phyloP scores from a whole-genome alignment of 2,888 invertebrate genomes.

The Athalia rosae region DNA sequence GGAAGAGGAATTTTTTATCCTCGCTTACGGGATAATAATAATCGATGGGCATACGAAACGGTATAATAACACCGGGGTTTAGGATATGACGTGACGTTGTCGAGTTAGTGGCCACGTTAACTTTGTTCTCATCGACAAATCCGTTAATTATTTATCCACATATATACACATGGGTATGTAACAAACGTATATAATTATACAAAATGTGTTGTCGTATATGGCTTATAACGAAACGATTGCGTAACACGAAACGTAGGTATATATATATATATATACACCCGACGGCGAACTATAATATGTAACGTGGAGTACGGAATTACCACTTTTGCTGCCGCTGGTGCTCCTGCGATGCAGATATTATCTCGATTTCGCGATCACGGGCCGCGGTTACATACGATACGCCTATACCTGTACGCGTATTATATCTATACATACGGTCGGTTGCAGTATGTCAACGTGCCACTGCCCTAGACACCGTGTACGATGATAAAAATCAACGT shows the following conservation, averaged over 20 bases:
- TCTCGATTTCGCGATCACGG: not conserved
- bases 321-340: not conserved
- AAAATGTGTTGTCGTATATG: no score
- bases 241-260: not conserved
- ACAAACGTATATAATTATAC: not conserved
- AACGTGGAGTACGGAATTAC: not conserved
- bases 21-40: no score
- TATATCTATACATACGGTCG: no score
- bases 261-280: not conserved
- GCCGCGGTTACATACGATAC: not conserved
- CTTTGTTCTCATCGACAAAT: constrained; percentile 3
- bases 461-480: no score
- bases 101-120: not conserved
- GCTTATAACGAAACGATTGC: not conserved
- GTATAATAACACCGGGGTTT: no score
- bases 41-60: no score
- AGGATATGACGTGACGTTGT: not conserved
- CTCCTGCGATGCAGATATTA: not conserved
- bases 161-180: not conserved
- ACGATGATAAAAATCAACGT: no score
- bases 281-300: not conserved
- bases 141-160: not conserved
- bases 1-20: no score
- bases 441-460: no score
- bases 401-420: not conserved